Evolutionary conservation across 2,113 vertebrate species (phyloP).

Genomic region (Nothoprocta perdicaria): DNA sequence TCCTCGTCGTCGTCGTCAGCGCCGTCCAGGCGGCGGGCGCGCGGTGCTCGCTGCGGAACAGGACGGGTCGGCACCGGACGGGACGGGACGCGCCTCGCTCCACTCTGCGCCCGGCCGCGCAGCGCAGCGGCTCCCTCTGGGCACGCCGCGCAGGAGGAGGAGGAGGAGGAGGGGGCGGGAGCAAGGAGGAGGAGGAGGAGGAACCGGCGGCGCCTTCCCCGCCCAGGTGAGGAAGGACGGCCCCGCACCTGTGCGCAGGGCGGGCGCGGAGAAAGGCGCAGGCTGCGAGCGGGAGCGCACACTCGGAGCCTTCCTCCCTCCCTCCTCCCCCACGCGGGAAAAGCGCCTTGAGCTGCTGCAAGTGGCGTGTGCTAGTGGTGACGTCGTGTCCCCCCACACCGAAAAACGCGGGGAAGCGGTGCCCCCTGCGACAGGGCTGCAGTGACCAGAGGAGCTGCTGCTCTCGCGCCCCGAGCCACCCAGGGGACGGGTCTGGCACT

Average conservation of each 20-base stretch:
- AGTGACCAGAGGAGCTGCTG: neutral
- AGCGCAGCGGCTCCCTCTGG: slow-evolving; percentile 60
- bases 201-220: neutral
- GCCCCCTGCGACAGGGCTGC: neutral
- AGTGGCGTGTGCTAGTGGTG: too few relatives aligned
- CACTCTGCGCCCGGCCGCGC: neutral
- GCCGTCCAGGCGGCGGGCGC: neutral
- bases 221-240: slow-evolving; percentile 11
- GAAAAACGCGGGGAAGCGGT: neutral
- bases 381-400: neutral
- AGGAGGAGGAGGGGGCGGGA: slow-evolving; percentile 9
- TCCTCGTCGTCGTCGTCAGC: neutral
- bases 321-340: too few relatives aligned
- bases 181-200: neutral
- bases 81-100: slow-evolving; percentile 24
- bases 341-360: too few relatives aligned
- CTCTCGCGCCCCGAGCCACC: neutral
- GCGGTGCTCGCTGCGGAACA: slow-evolving; percentile 12
- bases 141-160: neutral
- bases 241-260: neutral
- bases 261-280: too few relatives aligned
- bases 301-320: accelerated
- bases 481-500: neutral
- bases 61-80: neutral
- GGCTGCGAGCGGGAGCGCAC: neutral